Evolutionary conservation across 1,140 invertebrate genomes (phyloP).

Genomic region (Wasmannia auropunctata): DNA sequence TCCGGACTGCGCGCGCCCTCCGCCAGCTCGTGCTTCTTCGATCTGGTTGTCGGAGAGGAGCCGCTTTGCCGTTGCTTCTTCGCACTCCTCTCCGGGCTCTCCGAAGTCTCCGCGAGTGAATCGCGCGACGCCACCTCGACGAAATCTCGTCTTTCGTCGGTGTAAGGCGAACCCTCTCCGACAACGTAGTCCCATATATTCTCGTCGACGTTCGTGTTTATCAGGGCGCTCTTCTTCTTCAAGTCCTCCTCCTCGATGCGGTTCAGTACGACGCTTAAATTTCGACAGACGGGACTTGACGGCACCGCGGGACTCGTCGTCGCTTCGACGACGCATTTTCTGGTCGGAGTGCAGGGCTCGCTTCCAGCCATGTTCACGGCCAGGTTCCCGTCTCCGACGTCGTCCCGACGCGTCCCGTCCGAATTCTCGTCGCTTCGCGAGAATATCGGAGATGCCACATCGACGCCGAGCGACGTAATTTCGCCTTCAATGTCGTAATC

Average conservation of each 20-base stretch:
- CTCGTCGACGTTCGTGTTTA: background rate
- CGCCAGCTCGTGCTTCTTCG: background rate
- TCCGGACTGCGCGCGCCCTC: background rate
- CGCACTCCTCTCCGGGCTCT: background rate
- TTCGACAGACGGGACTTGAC: background rate
- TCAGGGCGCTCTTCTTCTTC: background rate
- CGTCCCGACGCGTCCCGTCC: constrained; percentile 18
- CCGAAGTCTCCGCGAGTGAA: background rate
- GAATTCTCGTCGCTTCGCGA: background rate
- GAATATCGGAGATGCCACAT: constrained; percentile 14
- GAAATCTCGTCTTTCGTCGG: background rate
- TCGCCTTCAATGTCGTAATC: background rate
- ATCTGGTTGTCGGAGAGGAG: constrained; percentile 8
- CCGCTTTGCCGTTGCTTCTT: background rate
- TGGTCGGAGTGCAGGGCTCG: background rate
- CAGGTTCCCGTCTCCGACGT: background rate
- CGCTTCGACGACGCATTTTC: background rate
- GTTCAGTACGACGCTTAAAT: constrained; percentile 35
- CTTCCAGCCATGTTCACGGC: background rate
- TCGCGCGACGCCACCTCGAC: background rate
- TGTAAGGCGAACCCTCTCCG: background rate
- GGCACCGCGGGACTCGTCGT: background rate
- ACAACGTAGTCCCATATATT: background rate
- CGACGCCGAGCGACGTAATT: constrained; percentile 9
- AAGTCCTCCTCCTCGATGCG: background rate